Percentiles rank a stretch among this genome's conserved stretches.
Evolutionary conservation across 2,113 vertebrate genomes (phyloP).

Genomic region (Stigmatopora argus): DNA sequence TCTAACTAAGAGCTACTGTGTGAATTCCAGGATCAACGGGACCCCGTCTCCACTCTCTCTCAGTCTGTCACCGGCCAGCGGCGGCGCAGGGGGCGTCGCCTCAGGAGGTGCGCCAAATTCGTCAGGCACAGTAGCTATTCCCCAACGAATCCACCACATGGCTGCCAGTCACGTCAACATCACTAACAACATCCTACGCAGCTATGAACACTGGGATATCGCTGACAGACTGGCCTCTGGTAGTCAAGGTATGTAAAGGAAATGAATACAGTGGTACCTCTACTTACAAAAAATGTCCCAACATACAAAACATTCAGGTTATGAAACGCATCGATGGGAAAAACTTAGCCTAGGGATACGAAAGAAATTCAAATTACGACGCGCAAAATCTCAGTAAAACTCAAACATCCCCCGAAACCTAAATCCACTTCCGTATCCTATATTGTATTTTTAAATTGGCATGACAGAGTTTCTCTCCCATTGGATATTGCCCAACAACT

Average conservation of each 20-base stretch:
- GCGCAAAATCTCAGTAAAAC: too few species aligned
- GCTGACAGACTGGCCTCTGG: conserved; percentile 86
- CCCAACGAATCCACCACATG: conserved; percentile 97
- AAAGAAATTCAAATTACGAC: too few species aligned
- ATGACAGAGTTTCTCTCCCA: too few species aligned
- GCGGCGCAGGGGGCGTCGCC: conserved; percentile 34
- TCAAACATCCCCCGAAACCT: too few species aligned
- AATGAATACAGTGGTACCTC: not conserved
- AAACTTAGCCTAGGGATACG: too few species aligned
- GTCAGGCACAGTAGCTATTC: conserved; percentile 85
- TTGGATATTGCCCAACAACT: too few species aligned
- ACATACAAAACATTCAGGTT: too few species aligned
- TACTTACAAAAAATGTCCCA: too few species aligned
- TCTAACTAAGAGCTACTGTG: too few species aligned
- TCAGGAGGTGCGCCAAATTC: conserved; percentile 64
- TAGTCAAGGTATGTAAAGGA: conserved; percentile 79
- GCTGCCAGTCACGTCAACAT: conserved; percentile 98
- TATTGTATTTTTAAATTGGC: too few species aligned
- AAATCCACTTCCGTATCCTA: too few species aligned
- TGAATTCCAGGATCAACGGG: conserved; percentile 78
- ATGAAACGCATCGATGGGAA: too few species aligned
- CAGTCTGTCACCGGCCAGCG: conserved; percentile 78
- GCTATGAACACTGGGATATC: conserved; percentile 98
- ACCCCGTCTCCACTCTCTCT: conserved; percentile 88
- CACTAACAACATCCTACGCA: conserved; percentile 95